Percentiles rank a stretch among this genome's conserved stretches.
Evolutionary conservation across 2,797 vertebrate species (phyloP).

Genomic region (Ataeniobius toweri): DNA sequence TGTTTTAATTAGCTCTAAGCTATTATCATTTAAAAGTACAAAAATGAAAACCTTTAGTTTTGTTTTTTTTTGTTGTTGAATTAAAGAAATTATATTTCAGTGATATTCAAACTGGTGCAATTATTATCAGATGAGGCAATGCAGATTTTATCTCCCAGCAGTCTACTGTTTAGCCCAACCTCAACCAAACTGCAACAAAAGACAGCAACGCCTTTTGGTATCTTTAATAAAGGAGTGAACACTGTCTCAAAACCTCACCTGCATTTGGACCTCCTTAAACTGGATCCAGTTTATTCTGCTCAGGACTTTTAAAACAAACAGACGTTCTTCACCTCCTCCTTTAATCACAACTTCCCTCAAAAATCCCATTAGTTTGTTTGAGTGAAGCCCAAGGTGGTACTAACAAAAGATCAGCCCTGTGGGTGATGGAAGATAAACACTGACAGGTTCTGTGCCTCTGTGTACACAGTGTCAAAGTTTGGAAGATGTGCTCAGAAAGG

Average conservation of each 20-base stretch:
- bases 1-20: background rate
- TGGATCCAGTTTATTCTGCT: background rate
- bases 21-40: background rate
- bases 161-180: background rate
- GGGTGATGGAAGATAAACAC: slow-evolving; percentile 67
- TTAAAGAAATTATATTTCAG: no score
- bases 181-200: background rate
- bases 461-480: slow-evolving; percentile 17
- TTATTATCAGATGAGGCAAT: background rate
- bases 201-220: background rate
- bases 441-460: slow-evolving; percentile 38
- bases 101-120: no score
- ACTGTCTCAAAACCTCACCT: background rate
- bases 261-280: background rate
- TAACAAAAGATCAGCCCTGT: slow-evolving; percentile 57
- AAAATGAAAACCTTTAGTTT: background rate
- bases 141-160: background rate
- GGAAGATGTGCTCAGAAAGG: background rate
- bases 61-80: no score
- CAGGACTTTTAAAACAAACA: slow-evolving; percentile 20
- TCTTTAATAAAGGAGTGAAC: background rate
- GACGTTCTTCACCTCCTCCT: slow-evolving; percentile 16
- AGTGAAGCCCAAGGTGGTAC: slow-evolving; percentile 43
- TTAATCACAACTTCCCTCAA: slow-evolving; percentile 40
- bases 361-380: slow-evolving; percentile 55